Conservation (phyloP, 2,888 invertebrate genomes). For the Chouioia cunea region DNA sequence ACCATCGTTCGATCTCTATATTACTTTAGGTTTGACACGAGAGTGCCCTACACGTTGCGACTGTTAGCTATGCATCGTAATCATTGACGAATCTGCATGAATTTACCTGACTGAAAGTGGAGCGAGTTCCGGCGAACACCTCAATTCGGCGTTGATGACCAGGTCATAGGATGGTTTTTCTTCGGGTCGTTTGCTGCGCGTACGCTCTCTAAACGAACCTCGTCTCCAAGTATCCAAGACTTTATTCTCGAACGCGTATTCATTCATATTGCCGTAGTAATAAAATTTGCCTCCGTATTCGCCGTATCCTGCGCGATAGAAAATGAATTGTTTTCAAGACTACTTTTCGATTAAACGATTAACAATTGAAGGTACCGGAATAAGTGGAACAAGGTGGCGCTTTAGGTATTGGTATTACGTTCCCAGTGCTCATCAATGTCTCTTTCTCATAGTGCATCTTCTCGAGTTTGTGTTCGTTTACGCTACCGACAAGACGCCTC, state of each 20-base stretch:
- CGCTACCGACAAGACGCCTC: conserved; percentile 61
- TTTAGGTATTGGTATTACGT: conserved; percentile 47
- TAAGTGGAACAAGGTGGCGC: conserved; percentile 60
- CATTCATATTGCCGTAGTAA: conserved; percentile 66
- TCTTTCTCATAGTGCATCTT: conserved; percentile 59
- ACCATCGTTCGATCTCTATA: too few relatives aligned
- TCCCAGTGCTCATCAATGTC: not conserved
- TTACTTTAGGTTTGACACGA: too few relatives aligned
- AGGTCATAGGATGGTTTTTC: conserved; percentile 55
- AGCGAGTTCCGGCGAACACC: conserved; percentile 63
- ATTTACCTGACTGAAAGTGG: conserved; percentile 56
- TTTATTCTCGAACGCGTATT: conserved; percentile 61
- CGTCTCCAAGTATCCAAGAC: conserved; percentile 37
- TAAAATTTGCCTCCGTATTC: conserved; percentile 63
- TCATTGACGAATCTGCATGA: too few relatives aligned
- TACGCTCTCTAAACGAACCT: conserved; percentile 41
- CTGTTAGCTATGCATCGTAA: too few relatives aligned
- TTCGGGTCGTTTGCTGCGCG: not conserved
- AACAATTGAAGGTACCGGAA: conserved; percentile 51
- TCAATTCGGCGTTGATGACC: conserved; percentile 58
- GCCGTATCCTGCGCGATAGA: conserved; percentile 59
- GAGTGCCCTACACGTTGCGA: too few relatives aligned
- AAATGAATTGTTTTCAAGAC: too few relatives aligned
- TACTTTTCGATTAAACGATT: not conserved
- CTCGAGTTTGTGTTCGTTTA: conserved; percentile 61